Evolutionary conservation across 2,797 vertebrate genomes (phyloP).

Genomic region (Galaxias olidus): DNA sequence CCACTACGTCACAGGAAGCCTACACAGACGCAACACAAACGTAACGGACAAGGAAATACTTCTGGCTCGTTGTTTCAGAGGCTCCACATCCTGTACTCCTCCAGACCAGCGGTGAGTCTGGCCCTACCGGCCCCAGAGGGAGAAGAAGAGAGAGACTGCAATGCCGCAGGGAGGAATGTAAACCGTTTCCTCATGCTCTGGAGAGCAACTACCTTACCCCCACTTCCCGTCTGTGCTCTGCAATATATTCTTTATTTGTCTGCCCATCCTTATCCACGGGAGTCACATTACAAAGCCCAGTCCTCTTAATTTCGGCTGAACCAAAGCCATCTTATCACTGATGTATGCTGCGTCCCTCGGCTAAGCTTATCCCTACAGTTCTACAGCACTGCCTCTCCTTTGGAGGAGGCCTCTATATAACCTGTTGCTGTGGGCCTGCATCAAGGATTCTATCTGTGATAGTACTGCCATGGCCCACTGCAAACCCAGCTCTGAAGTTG

Average conservation of each 20-base stretch:
- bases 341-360: no score
- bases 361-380: no score
- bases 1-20: no score
- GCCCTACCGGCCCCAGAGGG: conserved; percentile 5
- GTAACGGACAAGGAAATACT: no score
- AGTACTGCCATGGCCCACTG: no score
- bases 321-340: not conserved
- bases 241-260: not conserved
- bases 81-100: not conserved
- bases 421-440: not conserved
- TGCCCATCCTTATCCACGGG: not conserved
- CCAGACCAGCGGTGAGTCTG: conserved; percentile 35
- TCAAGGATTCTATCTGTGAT: no score
- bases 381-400: no score
- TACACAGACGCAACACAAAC: no score
- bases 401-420: no score
- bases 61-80: no score
- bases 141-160: conserved; percentile 3
- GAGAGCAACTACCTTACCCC: conserved; percentile 1
- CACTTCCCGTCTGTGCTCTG: not conserved
- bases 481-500: no score
- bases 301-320: not conserved
- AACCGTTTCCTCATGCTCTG: conserved; percentile 19
- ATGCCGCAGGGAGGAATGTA: conserved; percentile 2
- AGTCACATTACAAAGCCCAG: not conserved